Evolutionary conservation across 2,113 vertebrate species (phyloP).

Genomic region (Crotalus viridis): DNA sequence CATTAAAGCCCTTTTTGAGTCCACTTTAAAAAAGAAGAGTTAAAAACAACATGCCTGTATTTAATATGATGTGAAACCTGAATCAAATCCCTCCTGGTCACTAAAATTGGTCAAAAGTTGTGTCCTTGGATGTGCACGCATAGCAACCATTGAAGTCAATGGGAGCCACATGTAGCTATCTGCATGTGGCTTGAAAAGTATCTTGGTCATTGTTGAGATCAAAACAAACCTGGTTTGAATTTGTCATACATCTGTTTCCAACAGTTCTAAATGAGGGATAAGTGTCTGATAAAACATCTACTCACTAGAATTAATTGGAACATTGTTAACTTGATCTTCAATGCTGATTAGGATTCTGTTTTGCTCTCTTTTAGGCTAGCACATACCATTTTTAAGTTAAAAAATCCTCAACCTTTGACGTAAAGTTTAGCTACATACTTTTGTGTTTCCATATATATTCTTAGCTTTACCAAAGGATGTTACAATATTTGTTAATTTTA

Average conservation of each 20-base stretch:
- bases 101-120: slow-evolving; percentile 47
- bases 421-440: slow-evolving; percentile 28
- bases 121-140: slow-evolving; percentile 42
- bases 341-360: slow-evolving; percentile 36
- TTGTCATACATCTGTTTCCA: slow-evolving; percentile 48
- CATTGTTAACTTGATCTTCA: slow-evolving; percentile 22
- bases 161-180: slow-evolving; percentile 54
- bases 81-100: background rate
- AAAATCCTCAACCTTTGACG: slow-evolving; percentile 34
- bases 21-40: background rate
- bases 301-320: slow-evolving; percentile 35
- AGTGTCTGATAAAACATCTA: slow-evolving; percentile 35
- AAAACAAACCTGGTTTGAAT: slow-evolving; percentile 37
- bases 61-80: slow-evolving; percentile 11
- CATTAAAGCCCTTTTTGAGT: background rate
- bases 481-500: slow-evolving; percentile 23
- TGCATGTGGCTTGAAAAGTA: slow-evolving; percentile 43
- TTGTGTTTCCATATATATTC: slow-evolving; percentile 41
- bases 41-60: slow-evolving; percentile 12
- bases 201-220: slow-evolving; percentile 28
- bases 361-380: slow-evolving; percentile 24
- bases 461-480: slow-evolving; percentile 42
- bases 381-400: slow-evolving; percentile 20
- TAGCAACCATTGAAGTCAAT: slow-evolving; percentile 62
- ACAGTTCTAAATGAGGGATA: slow-evolving; percentile 28